Conservation (phyloP, 2,888 invertebrate species). For the Spodoptera littoralis region DNA sequence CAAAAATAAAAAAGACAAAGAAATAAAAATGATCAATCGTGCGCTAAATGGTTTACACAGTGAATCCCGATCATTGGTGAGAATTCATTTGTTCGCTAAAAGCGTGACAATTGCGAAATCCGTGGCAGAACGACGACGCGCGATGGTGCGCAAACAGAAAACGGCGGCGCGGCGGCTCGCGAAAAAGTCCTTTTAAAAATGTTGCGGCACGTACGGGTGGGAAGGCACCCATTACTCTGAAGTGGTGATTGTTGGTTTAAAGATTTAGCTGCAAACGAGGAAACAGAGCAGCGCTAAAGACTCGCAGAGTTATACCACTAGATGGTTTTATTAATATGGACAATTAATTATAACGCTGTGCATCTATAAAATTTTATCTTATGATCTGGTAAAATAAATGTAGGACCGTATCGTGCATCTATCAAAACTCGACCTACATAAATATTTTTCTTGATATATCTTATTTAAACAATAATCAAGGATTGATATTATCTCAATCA, state of each 20-base stretch:
- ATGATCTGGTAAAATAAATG: too few species aligned
- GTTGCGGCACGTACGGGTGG: constrained; percentile 86
- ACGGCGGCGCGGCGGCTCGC: constrained; percentile 77
- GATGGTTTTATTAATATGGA: constrained; percentile 1
- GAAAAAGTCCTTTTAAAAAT: constrained; percentile 89
- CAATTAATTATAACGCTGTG: background rate
- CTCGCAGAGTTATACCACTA: constrained; percentile 5
- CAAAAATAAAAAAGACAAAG: constrained; percentile 34
- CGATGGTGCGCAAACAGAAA: constrained; percentile 76
- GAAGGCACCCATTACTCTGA: constrained; percentile 87
- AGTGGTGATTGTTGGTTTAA: constrained; percentile 87
- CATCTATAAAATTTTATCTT: too few species aligned
- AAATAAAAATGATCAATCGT: constrained; percentile 63
- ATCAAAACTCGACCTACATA: too few species aligned
- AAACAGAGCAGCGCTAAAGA: constrained; percentile 53
- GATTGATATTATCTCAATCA: too few species aligned
- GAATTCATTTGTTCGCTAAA: constrained; percentile 85
- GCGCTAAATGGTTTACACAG: constrained; percentile 79
- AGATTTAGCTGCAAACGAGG: constrained; percentile 82
- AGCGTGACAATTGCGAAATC: constrained; percentile 81
- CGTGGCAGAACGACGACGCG: constrained; percentile 61
- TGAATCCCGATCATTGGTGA: constrained; percentile 79
- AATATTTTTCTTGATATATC: too few species aligned
- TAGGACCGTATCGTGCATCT: too few species aligned
- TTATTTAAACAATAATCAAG: too few species aligned